These are phyloP conservation scores for Cinara cedri DNA, from an alignment of 2,888 invertebrate species.

Conservation along the genomic window DNA sequence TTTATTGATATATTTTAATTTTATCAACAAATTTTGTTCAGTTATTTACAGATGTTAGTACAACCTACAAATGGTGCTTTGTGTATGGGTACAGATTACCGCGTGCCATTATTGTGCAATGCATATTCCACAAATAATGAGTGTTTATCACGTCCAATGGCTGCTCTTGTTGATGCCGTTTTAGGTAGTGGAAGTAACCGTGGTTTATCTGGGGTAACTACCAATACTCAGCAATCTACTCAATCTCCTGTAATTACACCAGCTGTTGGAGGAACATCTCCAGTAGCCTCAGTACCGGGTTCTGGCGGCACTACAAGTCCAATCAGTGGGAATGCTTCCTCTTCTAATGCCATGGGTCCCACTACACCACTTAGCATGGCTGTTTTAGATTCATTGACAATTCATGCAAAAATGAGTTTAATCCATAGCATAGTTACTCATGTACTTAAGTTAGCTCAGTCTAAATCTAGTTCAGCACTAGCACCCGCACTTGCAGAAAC, in stretches of 20 bases:
- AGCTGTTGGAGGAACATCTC: slow-evolving; percentile 65
- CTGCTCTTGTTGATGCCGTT: slow-evolving; percentile 85
- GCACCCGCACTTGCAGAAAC: slow-evolving; percentile 94
- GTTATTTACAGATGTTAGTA: slow-evolving; percentile 84
- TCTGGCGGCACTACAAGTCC: slow-evolving; percentile 59
- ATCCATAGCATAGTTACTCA: slow-evolving; percentile 86
- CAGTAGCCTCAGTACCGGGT: slow-evolving; percentile 64
- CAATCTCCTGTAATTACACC: slow-evolving; percentile 62
- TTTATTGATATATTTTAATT: not conserved
- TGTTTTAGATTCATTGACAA: slow-evolving; percentile 87
- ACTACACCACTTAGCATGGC: slow-evolving; percentile 90
- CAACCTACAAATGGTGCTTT: slow-evolving; percentile 72
- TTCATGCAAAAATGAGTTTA: slow-evolving; percentile 91
- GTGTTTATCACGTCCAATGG: slow-evolving; percentile 89
- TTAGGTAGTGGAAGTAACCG: slow-evolving; percentile 65
- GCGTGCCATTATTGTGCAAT: slow-evolving; percentile 90
- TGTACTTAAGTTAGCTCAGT: slow-evolving; percentile 87
- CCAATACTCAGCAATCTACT: slow-evolving; percentile 65
- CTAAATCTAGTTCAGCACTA: slow-evolving; percentile 81
- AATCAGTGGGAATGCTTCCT: slow-evolving; percentile 41
- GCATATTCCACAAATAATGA: slow-evolving; percentile 94
- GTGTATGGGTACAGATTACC: slow-evolving; percentile 84
- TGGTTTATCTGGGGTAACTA: slow-evolving; percentile 60
- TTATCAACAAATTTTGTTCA: slow-evolving; percentile 63
- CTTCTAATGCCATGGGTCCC: slow-evolving; percentile 65